Conservation (phyloP, 1,140 invertebrate species). For the Ooceraea biroi region DNA sequence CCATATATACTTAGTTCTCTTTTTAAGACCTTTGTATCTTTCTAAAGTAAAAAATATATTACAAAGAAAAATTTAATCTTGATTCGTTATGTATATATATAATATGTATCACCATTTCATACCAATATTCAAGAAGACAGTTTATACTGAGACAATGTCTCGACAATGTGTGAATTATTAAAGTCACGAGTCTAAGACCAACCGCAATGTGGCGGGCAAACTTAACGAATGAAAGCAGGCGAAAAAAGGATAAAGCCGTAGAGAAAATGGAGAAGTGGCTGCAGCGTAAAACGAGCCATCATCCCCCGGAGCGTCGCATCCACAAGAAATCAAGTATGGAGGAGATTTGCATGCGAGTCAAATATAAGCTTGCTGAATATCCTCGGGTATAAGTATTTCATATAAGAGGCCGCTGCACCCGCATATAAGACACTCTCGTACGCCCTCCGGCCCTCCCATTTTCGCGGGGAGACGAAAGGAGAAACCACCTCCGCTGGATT, state of each 20-base stretch:
- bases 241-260: slow-evolving; percentile 39
- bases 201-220: slow-evolving; percentile 26
- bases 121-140: too few species aligned
- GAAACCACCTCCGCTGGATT: slow-evolving; percentile 76
- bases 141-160: too few species aligned
- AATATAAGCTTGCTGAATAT: slow-evolving; percentile 83
- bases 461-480: slow-evolving; percentile 76
- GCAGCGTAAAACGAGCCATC: slow-evolving; percentile 73
- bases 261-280: slow-evolving; percentile 57
- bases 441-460: slow-evolving; percentile 75
- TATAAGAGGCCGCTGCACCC: slow-evolving; percentile 78
- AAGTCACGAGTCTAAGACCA: not conserved
- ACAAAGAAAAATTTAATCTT: slow-evolving; percentile 1
- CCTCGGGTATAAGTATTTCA: slow-evolving; percentile 83
- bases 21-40: not conserved
- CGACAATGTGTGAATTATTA: not conserved
- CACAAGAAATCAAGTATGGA: slow-evolving; percentile 84
- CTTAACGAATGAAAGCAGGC: slow-evolving; percentile 50
- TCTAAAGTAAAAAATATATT: not conserved
- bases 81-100: too few species aligned
- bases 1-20: not conserved
- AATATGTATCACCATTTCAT: too few species aligned
- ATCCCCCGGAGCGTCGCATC: slow-evolving; percentile 74
- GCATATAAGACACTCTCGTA: slow-evolving; percentile 79
- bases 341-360: slow-evolving; percentile 85